Evolutionary conservation across 2,888 invertebrate genomes (phyloP).

Genomic region (Tuta absoluta): DNA sequence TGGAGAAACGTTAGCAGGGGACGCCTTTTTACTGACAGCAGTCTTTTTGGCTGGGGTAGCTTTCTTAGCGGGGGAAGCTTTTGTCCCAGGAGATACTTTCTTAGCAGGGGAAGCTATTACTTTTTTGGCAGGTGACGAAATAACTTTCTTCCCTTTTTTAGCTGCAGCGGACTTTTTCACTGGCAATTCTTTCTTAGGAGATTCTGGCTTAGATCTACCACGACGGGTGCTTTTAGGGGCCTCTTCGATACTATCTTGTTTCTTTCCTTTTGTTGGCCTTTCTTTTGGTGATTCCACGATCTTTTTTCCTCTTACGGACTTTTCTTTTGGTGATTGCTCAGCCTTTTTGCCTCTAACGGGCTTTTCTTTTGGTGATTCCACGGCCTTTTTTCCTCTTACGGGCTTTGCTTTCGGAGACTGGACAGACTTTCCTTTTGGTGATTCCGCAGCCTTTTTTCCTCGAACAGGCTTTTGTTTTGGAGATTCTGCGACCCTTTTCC

Average conservation of each 20-base stretch:
- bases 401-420: background rate
- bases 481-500: background rate
- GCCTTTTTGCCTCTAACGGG: conserved; percentile 2
- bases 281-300: background rate
- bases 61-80: background rate
- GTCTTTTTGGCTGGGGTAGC: background rate
- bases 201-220: background rate
- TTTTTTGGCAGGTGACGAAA: background rate
- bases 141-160: background rate
- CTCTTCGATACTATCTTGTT: background rate
- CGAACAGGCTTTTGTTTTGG: background rate
- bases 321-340: background rate
- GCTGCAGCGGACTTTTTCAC: background rate
- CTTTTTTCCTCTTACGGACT: too few species aligned
- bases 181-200: conserved; percentile 10
- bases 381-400: background rate
- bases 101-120: background rate
- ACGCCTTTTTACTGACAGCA: background rate
- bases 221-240: background rate
- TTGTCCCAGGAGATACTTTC: background rate
- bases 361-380: background rate
- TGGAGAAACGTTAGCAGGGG: conserved; percentile 33
- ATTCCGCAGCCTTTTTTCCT: background rate
- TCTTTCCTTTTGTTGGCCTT: background rate
- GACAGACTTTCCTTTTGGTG: conserved; percentile 23